Base-by-base conservation (phyloP, 2,113 vertebrate genomes). In the Xyliphius kryptos region DNA sequence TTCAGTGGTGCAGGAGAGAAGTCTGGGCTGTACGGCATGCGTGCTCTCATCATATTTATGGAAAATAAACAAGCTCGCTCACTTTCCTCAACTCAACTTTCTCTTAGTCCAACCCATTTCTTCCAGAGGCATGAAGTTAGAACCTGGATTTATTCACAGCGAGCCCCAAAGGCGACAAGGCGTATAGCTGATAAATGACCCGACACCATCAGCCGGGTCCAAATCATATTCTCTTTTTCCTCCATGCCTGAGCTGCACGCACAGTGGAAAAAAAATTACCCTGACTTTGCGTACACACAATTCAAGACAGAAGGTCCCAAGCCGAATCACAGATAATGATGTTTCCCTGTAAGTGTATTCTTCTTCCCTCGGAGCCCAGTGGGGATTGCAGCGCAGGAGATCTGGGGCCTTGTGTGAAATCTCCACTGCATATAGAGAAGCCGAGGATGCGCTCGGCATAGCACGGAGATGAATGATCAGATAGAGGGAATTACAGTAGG, bases 111-210 rank as follows among this genome's bases (percentile, higher is more conserved):
- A n/a, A n/a, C n/a, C n/a, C n/a, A n/a, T n/a, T n/a, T n/a, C n/a
- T n/a, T n/a, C n/a, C n/a, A n/a, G n/a, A n/a, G n/a, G n/a, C n/a
- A n/a, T n/a, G n/a, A n/a, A n/a, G n/a, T n/a, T n/a, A n/a, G n/a
- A 79, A 70, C 66, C 74, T 67, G 58, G 72, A 78, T 80, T 75
- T 74, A 63, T 52, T 62, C 72, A 73, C 65, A 60, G 19, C 68
- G 66, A 79, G 74, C 41, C 77, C 72, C 67, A 54, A 38, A 73
- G 65, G 60, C 55, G 60, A 67, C 58, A 51, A 77, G 76, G 72
- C 68, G 26, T 66, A 67, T 56, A 38, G 74, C 77, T 80, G 77
- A 80, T 80, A 78, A 80, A 81, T 74, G 74, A 80, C 77, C 77
- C 72, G 51, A 61, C 38, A 51, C 62, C 69, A 66, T 74, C 44